phyloP scores from a whole-genome alignment of 2,888 invertebrate species.

The Rotaria sp. region DNA sequence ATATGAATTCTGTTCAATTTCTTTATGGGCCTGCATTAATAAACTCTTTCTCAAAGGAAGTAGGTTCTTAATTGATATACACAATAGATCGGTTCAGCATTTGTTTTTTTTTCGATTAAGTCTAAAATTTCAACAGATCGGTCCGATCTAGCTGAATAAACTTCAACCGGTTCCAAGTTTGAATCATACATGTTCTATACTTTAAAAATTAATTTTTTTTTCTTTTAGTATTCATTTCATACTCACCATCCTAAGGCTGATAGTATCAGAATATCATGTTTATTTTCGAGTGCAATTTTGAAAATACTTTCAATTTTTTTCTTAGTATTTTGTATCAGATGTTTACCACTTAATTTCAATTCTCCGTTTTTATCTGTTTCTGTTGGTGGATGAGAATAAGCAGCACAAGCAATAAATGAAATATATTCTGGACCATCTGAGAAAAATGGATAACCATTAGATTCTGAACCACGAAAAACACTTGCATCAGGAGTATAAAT shows the following conservation, averaged over 20 bases:
- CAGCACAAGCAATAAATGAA: neutral
- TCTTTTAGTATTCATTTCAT: neutral
- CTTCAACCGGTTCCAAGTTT: no score
- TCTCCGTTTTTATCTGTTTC: neutral
- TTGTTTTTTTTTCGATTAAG: no score
- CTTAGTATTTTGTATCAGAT: neutral
- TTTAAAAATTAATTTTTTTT: no score
- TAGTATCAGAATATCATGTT: neutral
- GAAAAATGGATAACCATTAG: constrained; percentile 2
- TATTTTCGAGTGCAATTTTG: neutral
- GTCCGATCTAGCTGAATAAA: no score
- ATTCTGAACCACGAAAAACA: constrained; percentile 17
- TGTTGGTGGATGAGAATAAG: neutral
- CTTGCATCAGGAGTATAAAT: neutral
- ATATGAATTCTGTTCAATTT: no score
- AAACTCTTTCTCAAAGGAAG: no score
- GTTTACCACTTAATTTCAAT: neutral
- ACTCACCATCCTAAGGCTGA: constrained; percentile 9
- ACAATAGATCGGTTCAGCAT: no score
- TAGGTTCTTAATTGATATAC: no score
- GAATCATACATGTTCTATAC: no score
- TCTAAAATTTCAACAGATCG: no score
- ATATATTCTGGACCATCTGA: neutral
- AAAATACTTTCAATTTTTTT: neutral
- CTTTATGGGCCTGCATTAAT: no score